phyloP scores from a whole-genome alignment of 2,797 vertebrate species.

The Echeneis naucrates region DNA sequence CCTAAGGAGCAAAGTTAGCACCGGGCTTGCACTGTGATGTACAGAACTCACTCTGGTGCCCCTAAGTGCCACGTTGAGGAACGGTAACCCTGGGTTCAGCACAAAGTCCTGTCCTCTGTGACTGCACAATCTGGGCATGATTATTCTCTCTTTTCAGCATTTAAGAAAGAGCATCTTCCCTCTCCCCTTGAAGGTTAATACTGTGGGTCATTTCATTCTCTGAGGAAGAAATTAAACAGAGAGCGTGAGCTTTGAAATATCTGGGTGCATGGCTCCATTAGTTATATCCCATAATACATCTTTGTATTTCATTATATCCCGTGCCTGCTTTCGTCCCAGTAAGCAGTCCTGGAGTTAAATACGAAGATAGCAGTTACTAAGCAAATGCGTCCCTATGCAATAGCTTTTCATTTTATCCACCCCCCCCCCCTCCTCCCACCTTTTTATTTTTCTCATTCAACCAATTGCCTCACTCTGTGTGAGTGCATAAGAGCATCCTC shows the following conservation, averaged over 20 bases:
- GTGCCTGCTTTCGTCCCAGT: slow-evolving; percentile 74
- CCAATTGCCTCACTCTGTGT: slow-evolving; percentile 70
- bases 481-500: slow-evolving; percentile 77
- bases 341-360: slow-evolving; percentile 81
- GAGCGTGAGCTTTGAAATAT: slow-evolving; percentile 78
- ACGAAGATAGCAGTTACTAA: slow-evolving; percentile 82
- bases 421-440: neutral
- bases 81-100: slow-evolving; percentile 45
- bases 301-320: slow-evolving; percentile 82
- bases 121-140: slow-evolving; percentile 57
- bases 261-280: slow-evolving; percentile 75
- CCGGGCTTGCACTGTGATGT: slow-evolving; percentile 38
- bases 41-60: slow-evolving; percentile 29
- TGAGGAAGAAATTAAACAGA: slow-evolving; percentile 78
- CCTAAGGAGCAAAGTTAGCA: slow-evolving; percentile 31
- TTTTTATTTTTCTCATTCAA: slow-evolving; percentile 66
- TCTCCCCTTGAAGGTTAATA: slow-evolving; percentile 76
- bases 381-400: slow-evolving; percentile 76
- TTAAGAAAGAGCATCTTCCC: slow-evolving; percentile 66
- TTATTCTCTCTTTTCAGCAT: slow-evolving; percentile 64
- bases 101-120: slow-evolving; percentile 52
- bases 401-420: slow-evolving; percentile 61
- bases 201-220: slow-evolving; percentile 77
- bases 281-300: slow-evolving; percentile 81
- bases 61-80: slow-evolving; percentile 5